Percentiles rank a stretch among this genome's conserved stretches.
phyloP scores from a whole-genome alignment of 2,888 invertebrate species.

The Nomada goodeniana region DNA sequence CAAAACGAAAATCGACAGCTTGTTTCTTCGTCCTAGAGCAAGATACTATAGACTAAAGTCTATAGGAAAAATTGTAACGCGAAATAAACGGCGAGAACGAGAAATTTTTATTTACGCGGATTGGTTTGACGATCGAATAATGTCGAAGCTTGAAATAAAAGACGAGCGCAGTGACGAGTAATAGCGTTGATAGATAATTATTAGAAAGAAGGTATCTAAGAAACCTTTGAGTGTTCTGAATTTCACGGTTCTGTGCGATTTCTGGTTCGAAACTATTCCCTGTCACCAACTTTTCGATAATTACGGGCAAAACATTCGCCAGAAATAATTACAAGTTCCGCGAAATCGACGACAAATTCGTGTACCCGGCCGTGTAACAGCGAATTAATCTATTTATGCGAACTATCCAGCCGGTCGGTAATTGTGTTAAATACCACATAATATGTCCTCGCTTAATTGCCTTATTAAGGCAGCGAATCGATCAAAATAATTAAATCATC shows the following conservation, averaged over 20 bases:
- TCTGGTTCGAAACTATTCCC: neutral
- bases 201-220: neutral
- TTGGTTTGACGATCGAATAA: neutral
- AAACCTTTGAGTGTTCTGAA: neutral
- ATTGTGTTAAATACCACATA: slow-evolving; percentile 55
- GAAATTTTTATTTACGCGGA: neutral
- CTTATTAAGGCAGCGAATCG: slow-evolving; percentile 60
- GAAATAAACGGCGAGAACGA: neutral
- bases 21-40: neutral
- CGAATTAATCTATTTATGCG: slow-evolving; percentile 54
- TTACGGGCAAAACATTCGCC: slow-evolving; percentile 29
- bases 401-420: slow-evolving; percentile 33
- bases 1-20: too few relatives aligned
- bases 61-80: neutral
- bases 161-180: neutral
- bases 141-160: neutral
- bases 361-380: slow-evolving; percentile 29
- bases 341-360: slow-evolving; percentile 28
- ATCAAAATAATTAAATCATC: slow-evolving; percentile 62
- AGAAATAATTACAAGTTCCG: slow-evolving; percentile 28
- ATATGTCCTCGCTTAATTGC: slow-evolving; percentile 62
- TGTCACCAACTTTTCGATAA: neutral
- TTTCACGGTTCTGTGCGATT: neutral
- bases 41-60: neutral
- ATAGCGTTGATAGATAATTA: neutral